A percentile compares a stretch with the other conserved stretches of the same genome.
Conservation (phyloP, 1,140 invertebrate genomes). For the Chymomyza costata region DNA sequence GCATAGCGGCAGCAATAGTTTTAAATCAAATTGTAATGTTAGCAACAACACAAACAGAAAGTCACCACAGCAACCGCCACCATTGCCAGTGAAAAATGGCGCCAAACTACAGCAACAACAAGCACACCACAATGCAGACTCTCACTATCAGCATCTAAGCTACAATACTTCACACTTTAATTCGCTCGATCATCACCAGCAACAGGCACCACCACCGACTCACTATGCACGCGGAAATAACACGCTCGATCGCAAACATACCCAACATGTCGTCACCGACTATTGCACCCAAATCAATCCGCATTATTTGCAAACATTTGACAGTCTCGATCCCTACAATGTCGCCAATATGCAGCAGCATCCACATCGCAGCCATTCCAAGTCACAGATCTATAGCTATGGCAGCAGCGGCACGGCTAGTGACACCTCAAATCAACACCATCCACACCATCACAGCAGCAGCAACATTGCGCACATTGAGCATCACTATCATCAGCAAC, state of each 20-base stretch:
- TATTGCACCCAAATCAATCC: slow-evolving; percentile 69
- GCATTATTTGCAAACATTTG: slow-evolving; percentile 69
- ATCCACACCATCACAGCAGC: slow-evolving; percentile 54
- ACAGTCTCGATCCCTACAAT: slow-evolving; percentile 66
- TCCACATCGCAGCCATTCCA: slow-evolving; percentile 65
- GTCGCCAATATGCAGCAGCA: slow-evolving; percentile 57
- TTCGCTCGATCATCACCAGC: slow-evolving; percentile 27
- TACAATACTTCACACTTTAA: slow-evolving; percentile 50
- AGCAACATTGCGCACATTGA: slow-evolving; percentile 43
- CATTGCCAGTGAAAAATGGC: slow-evolving; percentile 60
- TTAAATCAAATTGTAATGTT: slow-evolving; percentile 53
- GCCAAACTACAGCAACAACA: slow-evolving; percentile 39
- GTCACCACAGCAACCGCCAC: slow-evolving; percentile 56
- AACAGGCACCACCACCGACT: slow-evolving; percentile 9
- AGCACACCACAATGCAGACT: slow-evolving; percentile 32
- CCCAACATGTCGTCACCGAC: slow-evolving; percentile 23
- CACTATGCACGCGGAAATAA: slow-evolving; percentile 45
- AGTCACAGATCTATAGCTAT: slow-evolving; percentile 68
- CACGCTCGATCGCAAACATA: slow-evolving; percentile 57
- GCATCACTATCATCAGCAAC: slow-evolving; percentile 48
- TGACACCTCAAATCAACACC: slow-evolving; percentile 45
- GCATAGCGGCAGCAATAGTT: slow-evolving; percentile 61
- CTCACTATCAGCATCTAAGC: slow-evolving; percentile 63
- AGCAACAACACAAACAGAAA: slow-evolving; percentile 36
- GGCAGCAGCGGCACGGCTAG: slow-evolving; percentile 62